Evolutionary conservation across 2,888 invertebrate genomes (phyloP), one percentile per base, ranked within the genome.

Genomic region (Leptura quadrifasciata): DNA sequence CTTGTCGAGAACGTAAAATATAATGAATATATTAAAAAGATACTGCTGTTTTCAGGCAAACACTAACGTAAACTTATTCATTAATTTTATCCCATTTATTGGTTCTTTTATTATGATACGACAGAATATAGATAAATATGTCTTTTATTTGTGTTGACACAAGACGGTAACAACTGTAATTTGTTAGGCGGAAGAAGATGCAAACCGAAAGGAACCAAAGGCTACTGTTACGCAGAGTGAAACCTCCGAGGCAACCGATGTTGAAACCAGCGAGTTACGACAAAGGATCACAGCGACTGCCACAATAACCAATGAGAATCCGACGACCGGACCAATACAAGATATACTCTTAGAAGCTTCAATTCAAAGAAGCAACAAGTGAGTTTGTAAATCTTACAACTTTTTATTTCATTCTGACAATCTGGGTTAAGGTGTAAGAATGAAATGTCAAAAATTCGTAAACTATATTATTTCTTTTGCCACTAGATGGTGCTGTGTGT

Each of bases 161-260:
- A n/a, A 47, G 47, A n/a, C 17, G 47, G 47, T 47, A 47, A 47
- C 47, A 47, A n/a, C 17, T 47, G n/a, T 47, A 47, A 47, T 71
- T 52, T 75, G 74, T 6, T 71, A 90, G 89, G 89, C 88, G 1
- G 89, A 89, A 80, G 89, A 89, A 78, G 88, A 89, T 64, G 83
- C 86, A 1, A 84, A 83, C 57, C 81, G 84, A 75, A 85, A 83
- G 64, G 84, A 85, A 78, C 60, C 70, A 8, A 57, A 75, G 35
- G 35, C 9, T 15, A 74, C 73, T n/a, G 24, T 24, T 64, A 88
- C 87, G 87, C 86, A 69, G 87, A 87, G 63, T 86, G 87, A 68
- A 79, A 84, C 63, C 72, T 83, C 24, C 55, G 83, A n/a, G 3
- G 55, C 86, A 6, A 77, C 79, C 85, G 82, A 61, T 27, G 77